Base-by-base conservation (phyloP, 2,113 vertebrate genomes). In the Cyanoramphus novaezelandiae region DNA sequence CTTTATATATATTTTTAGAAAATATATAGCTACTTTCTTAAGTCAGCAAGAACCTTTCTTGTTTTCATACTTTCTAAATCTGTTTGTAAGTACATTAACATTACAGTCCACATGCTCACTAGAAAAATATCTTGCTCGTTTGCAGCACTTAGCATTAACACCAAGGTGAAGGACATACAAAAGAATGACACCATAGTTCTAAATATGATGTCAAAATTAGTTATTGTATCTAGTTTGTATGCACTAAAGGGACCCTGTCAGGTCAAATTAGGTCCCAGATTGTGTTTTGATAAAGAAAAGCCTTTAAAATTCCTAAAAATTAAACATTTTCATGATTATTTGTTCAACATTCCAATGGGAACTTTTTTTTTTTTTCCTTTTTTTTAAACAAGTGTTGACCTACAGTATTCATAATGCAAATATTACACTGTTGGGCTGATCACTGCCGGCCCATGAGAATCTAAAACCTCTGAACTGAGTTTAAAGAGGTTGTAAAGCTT, bases 181-280 rank as follows among this genome's bases (percentile, higher is more conserved):
- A 92, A 95, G 68, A 49, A 6, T 86, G 75, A 90, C 63, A 88
- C 14, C 24, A 46, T 65, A 63, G 29, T 90, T 95, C 71, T 67
- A 97, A 97, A 92, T 96, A 92, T 63, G 15, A 75, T 97, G 96
- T 97, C 88, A 95, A 96, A 92, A 80, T 50, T 77, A 23, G 64
- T 93, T 97, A 97, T 62, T 86, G 11, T 43, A n/a, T 60, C 43
- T 44, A 70, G 81, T 93, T 88, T 82, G 35, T 86, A 91, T 86
- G 86, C 46, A 88, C 86, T 93, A 69, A 88, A 93, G 68, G 65
- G 52, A 80, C 52, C 63, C 47, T 92, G 64, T 86, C 88, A 82
- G 71, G 72, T 94, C 92, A 95, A 91, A 96, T 90, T 88, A 88
- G 29, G 57, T 47, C 57, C 46, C 39, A 92, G 33, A 57, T 84